phyloP scores from a whole-genome alignment of 2,113 vertebrate genomes.

The Fregata magnificens region DNA sequence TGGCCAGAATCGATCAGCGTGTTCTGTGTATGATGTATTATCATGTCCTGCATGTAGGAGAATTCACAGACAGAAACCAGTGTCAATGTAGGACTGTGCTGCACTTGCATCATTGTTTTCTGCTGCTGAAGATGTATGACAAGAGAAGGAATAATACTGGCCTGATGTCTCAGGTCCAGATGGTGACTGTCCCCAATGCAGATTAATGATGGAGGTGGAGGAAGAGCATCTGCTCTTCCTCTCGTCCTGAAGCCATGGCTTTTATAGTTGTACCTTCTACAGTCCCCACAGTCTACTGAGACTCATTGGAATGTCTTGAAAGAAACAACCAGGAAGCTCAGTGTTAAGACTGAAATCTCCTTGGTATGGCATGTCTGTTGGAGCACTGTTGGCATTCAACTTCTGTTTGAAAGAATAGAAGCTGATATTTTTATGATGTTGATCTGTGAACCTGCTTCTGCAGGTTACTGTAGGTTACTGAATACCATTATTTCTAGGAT shows the following conservation, averaged over 20 bases:
- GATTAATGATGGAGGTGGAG: neutral
- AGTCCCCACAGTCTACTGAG: neutral
- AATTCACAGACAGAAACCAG: neutral
- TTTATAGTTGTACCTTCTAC: neutral
- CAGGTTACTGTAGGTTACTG: neutral
- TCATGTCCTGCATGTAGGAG: neutral
- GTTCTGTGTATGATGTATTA: constrained; percentile 20
- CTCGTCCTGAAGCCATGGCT: neutral
- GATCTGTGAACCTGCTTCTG: neutral
- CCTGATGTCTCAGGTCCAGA: neutral
- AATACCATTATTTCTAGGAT: neutral
- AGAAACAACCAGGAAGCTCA: neutral
- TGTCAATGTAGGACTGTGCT: neutral
- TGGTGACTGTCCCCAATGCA: neutral
- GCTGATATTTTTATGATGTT: neutral
- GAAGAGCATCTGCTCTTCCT: neutral
- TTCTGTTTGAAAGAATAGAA: neutral
- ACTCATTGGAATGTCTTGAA: neutral
- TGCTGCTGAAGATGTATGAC: neutral
- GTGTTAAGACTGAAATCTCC: neutral
- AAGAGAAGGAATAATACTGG: neutral
- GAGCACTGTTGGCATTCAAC: neutral
- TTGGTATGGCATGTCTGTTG: neutral
- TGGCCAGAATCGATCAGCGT: neutral
- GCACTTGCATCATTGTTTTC: neutral